phyloP scores from a whole-genome alignment of 2,797 vertebrate genomes.

The Stomatorhinus walkeri region DNA sequence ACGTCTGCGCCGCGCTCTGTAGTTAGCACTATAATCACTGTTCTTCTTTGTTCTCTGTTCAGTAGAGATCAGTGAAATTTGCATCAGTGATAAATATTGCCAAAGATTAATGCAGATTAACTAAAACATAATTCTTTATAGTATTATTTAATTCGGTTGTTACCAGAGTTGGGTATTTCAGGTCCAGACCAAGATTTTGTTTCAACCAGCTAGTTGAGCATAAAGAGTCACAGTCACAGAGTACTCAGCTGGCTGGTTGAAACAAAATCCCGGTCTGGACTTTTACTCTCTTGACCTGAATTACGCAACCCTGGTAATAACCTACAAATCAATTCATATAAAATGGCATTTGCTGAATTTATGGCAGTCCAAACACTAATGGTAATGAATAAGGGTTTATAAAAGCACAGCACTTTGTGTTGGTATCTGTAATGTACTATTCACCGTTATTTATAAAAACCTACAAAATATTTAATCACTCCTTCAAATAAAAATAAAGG shows the following conservation, averaged over 20 bases:
- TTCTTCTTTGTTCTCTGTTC: not conserved
- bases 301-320: not conserved
- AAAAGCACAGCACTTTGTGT: not conserved
- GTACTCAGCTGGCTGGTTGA: not conserved
- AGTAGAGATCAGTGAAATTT: not conserved
- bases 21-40: not conserved
- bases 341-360: not conserved
- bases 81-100: not conserved
- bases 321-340: not conserved
- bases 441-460: not conserved
- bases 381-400: not conserved
- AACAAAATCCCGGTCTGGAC: not conserved
- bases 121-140: not conserved
- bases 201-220: too few species aligned
- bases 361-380: not conserved
- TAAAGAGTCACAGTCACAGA: not conserved
- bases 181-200: not conserved
- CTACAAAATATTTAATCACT: not conserved
- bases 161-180: not conserved
- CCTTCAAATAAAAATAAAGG: not conserved
- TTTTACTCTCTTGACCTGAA: not conserved
- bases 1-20: slow-evolving; percentile 39
- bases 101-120: not conserved
- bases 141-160: not conserved
- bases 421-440: not conserved